These are phyloP conservation scores for Amitus sp. DNA, from an alignment of 2,888 invertebrate genomes.

Conservation along the genomic window DNA sequence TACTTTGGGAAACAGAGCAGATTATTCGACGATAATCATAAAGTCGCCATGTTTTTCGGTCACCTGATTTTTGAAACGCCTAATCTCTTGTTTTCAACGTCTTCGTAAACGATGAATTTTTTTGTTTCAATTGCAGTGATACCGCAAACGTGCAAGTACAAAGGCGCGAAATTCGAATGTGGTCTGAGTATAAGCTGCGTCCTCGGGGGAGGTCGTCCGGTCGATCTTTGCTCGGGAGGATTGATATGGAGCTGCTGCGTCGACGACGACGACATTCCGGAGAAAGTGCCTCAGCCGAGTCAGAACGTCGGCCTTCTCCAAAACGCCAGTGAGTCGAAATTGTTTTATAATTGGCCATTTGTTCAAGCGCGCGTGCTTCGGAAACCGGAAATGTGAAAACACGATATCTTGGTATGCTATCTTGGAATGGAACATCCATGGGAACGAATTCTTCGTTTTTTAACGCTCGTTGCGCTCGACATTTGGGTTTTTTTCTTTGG, in stretches of 20 bases:
- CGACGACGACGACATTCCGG: slow-evolving; percentile 72
- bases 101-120: slow-evolving; percentile 20
- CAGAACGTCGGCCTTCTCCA: slow-evolving; percentile 71
- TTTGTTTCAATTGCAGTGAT: too few species aligned
- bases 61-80: slow-evolving; percentile 4
- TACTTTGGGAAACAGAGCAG: slow-evolving; percentile 56
- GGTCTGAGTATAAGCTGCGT: slow-evolving; percentile 92
- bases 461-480: too few species aligned
- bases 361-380: not conserved
- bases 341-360: slow-evolving; percentile 2
- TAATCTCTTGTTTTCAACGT: not conserved
- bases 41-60: slow-evolving; percentile 19
- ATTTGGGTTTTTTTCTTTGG: too few species aligned
- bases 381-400: too few species aligned
- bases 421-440: too few species aligned
- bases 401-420: too few species aligned
- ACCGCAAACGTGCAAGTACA: slow-evolving; percentile 86
- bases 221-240: slow-evolving; percentile 92
- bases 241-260: slow-evolving; percentile 96
- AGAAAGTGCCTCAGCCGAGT: slow-evolving; percentile 53
- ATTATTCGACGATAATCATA: slow-evolving; percentile 36
- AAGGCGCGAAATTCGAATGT: slow-evolving; percentile 87
- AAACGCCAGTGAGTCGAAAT: slow-evolving; percentile 82
- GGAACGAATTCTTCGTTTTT: too few species aligned
- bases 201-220: slow-evolving; percentile 84